phyloP scores from a whole-genome alignment of 2,113 vertebrate species.

The Etia nguti region DNA sequence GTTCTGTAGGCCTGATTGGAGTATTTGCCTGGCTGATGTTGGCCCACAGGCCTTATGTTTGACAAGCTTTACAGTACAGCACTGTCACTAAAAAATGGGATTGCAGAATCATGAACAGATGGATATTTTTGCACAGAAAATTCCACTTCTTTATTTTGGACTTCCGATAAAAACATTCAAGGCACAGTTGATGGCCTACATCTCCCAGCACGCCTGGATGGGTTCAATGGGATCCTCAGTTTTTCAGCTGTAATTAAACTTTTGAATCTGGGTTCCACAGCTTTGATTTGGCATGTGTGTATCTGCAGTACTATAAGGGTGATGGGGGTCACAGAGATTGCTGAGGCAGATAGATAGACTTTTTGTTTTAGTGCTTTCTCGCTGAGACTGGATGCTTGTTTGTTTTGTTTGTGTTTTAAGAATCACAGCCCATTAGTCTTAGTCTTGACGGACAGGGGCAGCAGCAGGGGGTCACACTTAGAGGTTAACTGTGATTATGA shows the following conservation, averaged over 20 bases:
- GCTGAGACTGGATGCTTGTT: not conserved
- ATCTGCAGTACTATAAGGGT: not conserved
- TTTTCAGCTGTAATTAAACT: not conserved
- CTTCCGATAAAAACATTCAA: not conserved
- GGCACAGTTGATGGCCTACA: not conserved
- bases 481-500: slow-evolving; percentile 11
- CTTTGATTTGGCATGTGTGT: not conserved
- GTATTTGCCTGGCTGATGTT: not conserved
- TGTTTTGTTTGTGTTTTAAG: slow-evolving; percentile 4
- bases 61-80: not conserved
- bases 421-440: slow-evolving; percentile 62
- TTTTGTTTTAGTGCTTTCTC: slow-evolving; percentile 9
- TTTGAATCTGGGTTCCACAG: not conserved
- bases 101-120: not conserved
- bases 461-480: slow-evolving; percentile 12
- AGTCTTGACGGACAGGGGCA: slow-evolving; percentile 50
- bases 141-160: not conserved
- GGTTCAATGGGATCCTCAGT: accelerated
- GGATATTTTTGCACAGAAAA: not conserved
- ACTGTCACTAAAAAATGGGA: not conserved
- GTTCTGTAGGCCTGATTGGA: not conserved
- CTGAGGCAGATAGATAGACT: slow-evolving; percentile 17
- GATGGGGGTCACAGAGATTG: slow-evolving; percentile 16
- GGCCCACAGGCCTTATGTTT: not conserved
- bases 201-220: not conserved